A percentile compares a stretch with the other conserved stretches of the same genome.
Evolutionary conservation across 2,797 vertebrate genomes (phyloP).

Genomic region (Sparidentex hasta): DNA sequence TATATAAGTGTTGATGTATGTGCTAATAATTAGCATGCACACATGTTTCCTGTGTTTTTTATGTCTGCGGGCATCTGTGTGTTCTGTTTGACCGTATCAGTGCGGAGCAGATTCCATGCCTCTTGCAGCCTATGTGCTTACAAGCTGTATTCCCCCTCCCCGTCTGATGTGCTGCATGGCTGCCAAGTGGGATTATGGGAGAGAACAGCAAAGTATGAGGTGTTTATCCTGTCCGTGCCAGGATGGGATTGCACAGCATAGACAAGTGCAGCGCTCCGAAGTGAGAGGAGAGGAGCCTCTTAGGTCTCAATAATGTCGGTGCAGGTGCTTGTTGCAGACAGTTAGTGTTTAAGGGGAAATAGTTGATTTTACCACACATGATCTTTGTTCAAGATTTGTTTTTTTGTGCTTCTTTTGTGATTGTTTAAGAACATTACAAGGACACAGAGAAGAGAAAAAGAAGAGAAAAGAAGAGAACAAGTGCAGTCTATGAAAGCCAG

Average conservation of each 20-base stretch:
- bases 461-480: neutral
- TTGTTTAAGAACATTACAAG: no score
- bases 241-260: constrained; percentile 38
- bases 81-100: constrained; percentile 46
- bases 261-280: constrained; percentile 20
- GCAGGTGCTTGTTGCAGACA: neutral
- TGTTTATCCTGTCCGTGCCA: constrained; percentile 66
- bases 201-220: constrained; percentile 69
- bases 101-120: constrained; percentile 65
- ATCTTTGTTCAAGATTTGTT: neutral
- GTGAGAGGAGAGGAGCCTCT: neutral
- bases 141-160: constrained; percentile 32
- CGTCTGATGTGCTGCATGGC: constrained; percentile 53
- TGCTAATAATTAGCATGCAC: constrained; percentile 27
- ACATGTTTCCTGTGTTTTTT: constrained; percentile 8
- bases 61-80: constrained; percentile 6
- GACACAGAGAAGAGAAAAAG: no score
- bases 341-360: neutral
- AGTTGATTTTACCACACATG: neutral
- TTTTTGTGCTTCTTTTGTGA: neutral
- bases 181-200: constrained; percentile 74
- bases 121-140: constrained; percentile 55
- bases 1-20: neutral
- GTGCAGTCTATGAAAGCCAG: neutral
- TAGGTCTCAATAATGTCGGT: neutral